These are phyloP conservation scores for Cephalotes varians DNA, from an alignment of 2,888 invertebrate species.

Conservation along the genomic window DNA sequence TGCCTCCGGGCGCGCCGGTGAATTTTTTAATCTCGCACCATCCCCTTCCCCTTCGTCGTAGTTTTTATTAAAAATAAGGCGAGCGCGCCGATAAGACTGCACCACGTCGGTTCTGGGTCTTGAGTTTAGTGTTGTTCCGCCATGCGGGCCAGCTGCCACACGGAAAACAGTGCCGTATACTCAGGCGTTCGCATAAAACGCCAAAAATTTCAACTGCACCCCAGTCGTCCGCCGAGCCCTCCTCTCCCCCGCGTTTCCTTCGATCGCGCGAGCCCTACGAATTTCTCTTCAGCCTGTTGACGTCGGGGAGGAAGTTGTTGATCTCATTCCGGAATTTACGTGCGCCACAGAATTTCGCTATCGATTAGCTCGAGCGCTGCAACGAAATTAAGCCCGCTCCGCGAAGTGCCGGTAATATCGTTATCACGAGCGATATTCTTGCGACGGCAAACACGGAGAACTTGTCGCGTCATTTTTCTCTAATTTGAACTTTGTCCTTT, in stretches of 20 bases:
- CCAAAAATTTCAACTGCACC: constrained; percentile 57
- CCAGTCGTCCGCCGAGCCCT: neutral
- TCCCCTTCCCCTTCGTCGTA: constrained; percentile 47
- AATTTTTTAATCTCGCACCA: constrained; percentile 77
- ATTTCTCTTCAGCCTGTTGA: constrained; percentile 51
- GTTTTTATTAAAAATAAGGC: constrained; percentile 79
- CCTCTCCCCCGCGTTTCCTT: neutral
- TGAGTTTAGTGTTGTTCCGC: constrained; percentile 73
- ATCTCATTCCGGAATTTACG: constrained; percentile 49
- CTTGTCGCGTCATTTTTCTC: constrained; percentile 6
- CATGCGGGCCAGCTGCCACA: constrained; percentile 77
- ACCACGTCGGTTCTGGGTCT: constrained; percentile 51
- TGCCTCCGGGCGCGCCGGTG: constrained; percentile 65
- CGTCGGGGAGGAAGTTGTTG: constrained; percentile 31
- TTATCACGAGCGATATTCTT: constrained; percentile 39
- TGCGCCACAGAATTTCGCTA: constrained; percentile 42
- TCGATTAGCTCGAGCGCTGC: constrained; percentile 41
- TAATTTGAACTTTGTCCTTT: neutral
- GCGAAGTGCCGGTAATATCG: constrained; percentile 38
- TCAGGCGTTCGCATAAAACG: constrained; percentile 57
- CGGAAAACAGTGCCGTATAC: constrained; percentile 73
- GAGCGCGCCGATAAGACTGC: constrained; percentile 65
- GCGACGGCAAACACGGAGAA: neutral
- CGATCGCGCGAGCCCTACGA: constrained; percentile 33
- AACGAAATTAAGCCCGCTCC: constrained; percentile 42